Conservation (phyloP, 1,140 invertebrate genomes). For the Hetaerina americana region DNA sequence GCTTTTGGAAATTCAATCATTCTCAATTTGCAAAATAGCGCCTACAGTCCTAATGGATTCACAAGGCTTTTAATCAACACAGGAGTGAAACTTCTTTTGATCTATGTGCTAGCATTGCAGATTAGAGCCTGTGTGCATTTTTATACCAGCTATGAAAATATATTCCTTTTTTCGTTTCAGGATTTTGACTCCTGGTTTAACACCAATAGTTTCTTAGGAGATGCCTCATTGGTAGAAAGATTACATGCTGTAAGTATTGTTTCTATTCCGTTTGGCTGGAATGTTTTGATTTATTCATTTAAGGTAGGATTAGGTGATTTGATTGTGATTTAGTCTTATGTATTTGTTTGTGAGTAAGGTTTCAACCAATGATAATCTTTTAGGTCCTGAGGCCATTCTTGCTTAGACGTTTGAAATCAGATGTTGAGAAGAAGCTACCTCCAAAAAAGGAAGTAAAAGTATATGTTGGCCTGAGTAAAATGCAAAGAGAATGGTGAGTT, state of each 20-base stretch:
- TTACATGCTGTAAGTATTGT: conserved; percentile 70
- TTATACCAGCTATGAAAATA: no score
- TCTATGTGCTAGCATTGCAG: no score
- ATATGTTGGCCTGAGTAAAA: conserved; percentile 89
- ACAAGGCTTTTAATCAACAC: no score
- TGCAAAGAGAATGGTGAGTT: conserved; percentile 99
- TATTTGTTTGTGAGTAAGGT: no score
- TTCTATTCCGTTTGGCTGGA: background rate
- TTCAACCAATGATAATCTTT: no score
- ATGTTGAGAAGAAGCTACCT: conserved; percentile 91
- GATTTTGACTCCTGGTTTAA: conserved; percentile 99
- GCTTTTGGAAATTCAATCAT: no score
- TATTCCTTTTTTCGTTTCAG: no score
- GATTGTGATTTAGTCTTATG: background rate
- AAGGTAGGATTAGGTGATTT: background rate
- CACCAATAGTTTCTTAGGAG: conserved; percentile 85
- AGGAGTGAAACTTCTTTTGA: no score
- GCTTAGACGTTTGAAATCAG: conserved; percentile 86
- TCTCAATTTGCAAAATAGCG: no score
- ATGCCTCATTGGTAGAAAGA: conserved; percentile 80
- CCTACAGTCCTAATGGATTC: no score
- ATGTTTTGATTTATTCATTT: background rate
- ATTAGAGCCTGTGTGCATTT: no score
- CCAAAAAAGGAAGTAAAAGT: conserved; percentile 98
- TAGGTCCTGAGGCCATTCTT: conserved; percentile 94